Evolutionary conservation across 2,888 invertebrate species (phyloP).

Genomic region (Cantharis lateralis): DNA sequence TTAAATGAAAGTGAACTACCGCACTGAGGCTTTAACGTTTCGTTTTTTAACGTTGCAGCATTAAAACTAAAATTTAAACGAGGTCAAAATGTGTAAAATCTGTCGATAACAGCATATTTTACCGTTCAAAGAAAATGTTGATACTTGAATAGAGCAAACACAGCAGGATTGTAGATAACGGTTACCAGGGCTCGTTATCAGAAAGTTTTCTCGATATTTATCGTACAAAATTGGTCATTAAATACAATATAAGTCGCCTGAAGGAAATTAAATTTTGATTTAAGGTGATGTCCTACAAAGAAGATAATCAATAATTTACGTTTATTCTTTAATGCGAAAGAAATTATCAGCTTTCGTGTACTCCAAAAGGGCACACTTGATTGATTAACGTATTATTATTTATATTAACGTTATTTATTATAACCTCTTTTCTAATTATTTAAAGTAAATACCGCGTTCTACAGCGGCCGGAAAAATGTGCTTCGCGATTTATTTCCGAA

Average conservation of each 20-base stretch:
- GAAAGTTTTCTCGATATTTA: slow-evolving; percentile 10
- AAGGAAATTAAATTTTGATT: background rate
- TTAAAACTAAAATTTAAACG: background rate
- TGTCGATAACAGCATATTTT: slow-evolving; percentile 8
- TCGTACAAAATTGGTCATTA: background rate
- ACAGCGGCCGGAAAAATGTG: background rate
- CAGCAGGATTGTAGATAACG: slow-evolving; percentile 18
- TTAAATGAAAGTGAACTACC: background rate
- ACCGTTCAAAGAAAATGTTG: slow-evolving; percentile 5
- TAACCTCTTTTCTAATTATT: background rate
- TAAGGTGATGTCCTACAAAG: background rate
- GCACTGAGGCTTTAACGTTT: background rate
- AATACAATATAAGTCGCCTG: background rate
- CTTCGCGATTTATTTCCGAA: background rate
- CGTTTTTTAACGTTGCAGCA: background rate
- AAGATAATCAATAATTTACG: background rate
- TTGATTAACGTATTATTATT: background rate
- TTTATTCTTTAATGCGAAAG: background rate
- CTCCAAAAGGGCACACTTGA: background rate
- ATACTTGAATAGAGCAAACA: slow-evolving; percentile 1
- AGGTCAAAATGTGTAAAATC: background rate
- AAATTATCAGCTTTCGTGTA: background rate
- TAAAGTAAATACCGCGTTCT: too few species aligned
- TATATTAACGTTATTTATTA: background rate
- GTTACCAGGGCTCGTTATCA: slow-evolving; percentile 18